Conservation (phyloP, 2,797 vertebrate genomes). For the Coregonus sp. region DNA sequence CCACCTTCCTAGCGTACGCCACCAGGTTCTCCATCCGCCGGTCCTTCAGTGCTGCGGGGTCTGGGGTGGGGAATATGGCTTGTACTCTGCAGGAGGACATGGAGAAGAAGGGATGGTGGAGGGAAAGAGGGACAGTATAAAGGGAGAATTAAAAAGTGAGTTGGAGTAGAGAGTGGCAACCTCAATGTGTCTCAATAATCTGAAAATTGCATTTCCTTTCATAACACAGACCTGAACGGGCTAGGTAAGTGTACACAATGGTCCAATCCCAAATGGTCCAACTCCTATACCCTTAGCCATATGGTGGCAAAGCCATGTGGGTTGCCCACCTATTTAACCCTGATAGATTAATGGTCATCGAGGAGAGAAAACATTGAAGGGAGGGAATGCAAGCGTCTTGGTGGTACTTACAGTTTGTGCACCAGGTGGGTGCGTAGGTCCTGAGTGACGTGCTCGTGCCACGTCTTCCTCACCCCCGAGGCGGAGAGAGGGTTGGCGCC, state of each 20-base stretch:
- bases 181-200: no score
- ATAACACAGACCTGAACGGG: not conserved
- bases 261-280: no score
- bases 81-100: constrained; percentile 82
- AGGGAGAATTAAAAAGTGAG: not conserved
- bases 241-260: no score
- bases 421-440: constrained; percentile 98
- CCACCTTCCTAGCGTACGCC: constrained; percentile 96
- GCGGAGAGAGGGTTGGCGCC: constrained; percentile 90
- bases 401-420: constrained; percentile 92
- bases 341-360: not conserved
- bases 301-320: not conserved
- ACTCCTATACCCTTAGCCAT: not conserved
- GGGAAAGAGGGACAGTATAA: not conserved
- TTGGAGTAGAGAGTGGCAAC: not conserved
- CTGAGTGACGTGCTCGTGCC: constrained; percentile 99
- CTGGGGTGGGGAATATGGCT: constrained; percentile 98
- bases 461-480: constrained; percentile 89
- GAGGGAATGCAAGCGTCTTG: no score
- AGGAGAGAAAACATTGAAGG: no score
- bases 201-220: not conserved
- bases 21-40: constrained; percentile 98
- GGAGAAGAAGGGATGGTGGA: constrained; percentile 44
- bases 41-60: constrained; percentile 97
- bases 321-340: not conserved